phyloP scores from a whole-genome alignment of 2,113 vertebrate genomes.

The Boulengeromyrus knoepffleri region DNA sequence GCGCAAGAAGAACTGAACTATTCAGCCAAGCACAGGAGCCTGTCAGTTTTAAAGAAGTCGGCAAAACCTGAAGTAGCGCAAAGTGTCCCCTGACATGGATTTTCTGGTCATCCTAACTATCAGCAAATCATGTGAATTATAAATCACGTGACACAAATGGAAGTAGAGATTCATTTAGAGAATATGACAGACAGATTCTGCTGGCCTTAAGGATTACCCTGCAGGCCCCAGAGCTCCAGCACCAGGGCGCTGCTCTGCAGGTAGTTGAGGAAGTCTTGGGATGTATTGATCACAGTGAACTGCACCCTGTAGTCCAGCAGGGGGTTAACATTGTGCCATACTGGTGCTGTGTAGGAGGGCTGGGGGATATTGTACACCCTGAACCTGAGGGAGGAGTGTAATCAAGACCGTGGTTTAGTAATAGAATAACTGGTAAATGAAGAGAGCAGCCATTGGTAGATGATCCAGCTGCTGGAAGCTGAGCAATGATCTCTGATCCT shows the following conservation, averaged over 20 bases:
- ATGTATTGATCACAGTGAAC: constrained; percentile 60
- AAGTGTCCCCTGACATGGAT: not conserved
- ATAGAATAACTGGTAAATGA: not conserved
- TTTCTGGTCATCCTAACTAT: not conserved
- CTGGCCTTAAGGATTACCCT: constrained; percentile 55
- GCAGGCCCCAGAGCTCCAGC: constrained; percentile 81
- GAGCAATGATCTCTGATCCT: not conserved
- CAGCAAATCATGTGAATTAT: not conserved
- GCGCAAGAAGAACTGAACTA: not conserved
- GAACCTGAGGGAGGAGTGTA: constrained; percentile 53
- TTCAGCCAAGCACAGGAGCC: not conserved
- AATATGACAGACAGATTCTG: not conserved
- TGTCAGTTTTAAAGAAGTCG: not conserved
- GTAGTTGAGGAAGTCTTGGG: constrained; percentile 67
- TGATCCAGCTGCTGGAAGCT: not conserved
- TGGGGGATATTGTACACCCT: constrained; percentile 65
- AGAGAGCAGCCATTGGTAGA: not conserved
- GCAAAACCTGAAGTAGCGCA: not conserved
- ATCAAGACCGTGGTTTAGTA: not conserved
- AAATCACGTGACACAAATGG: not conserved
- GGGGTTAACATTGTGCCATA: constrained; percentile 72
- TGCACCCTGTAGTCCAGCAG: constrained; percentile 66
- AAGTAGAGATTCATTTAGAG: not conserved
- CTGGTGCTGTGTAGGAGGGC: constrained; percentile 64
- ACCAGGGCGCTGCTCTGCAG: constrained; percentile 78